These are phyloP conservation scores for Xestia sexstrigata DNA, from an alignment of 2,888 invertebrate species.

Conservation along the genomic window DNA sequence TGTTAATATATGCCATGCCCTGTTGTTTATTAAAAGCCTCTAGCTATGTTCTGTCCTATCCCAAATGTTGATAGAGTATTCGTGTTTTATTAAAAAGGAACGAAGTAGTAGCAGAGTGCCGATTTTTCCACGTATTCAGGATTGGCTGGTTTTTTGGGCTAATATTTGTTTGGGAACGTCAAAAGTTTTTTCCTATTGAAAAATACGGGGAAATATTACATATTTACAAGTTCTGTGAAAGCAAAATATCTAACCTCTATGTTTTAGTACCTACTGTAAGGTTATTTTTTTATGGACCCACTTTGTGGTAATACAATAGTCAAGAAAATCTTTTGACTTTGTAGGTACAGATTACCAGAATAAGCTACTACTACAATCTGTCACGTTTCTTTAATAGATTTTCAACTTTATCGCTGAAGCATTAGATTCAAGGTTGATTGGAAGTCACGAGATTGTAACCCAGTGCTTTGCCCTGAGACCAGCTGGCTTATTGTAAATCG, in stretches of 20 bases:
- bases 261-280: background rate
- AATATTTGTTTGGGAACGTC: conserved; percentile 17
- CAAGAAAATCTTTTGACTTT: background rate
- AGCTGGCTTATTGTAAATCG: too few species aligned
- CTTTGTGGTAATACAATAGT: background rate
- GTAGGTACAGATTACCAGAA: background rate
- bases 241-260: background rate
- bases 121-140: background rate
- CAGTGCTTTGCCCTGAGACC: too few species aligned
- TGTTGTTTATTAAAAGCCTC: conserved; percentile 60
- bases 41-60: conserved; percentile 15
- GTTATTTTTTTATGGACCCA: background rate
- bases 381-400: too few species aligned
- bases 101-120: conserved; percentile 6
- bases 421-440: too few species aligned
- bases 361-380: too few species aligned
- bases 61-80: conserved; percentile 43
- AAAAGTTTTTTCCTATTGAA: background rate
- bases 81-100: conserved; percentile 48
- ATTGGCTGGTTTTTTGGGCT: conserved; percentile 6
- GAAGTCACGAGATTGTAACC: too few species aligned
- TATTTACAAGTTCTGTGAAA: background rate
- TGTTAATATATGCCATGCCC: conserved; percentile 61
- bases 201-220: background rate
- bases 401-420: too few species aligned